phyloP scores from a whole-genome alignment of 2,797 vertebrate species.

The Lemur catta region DNA sequence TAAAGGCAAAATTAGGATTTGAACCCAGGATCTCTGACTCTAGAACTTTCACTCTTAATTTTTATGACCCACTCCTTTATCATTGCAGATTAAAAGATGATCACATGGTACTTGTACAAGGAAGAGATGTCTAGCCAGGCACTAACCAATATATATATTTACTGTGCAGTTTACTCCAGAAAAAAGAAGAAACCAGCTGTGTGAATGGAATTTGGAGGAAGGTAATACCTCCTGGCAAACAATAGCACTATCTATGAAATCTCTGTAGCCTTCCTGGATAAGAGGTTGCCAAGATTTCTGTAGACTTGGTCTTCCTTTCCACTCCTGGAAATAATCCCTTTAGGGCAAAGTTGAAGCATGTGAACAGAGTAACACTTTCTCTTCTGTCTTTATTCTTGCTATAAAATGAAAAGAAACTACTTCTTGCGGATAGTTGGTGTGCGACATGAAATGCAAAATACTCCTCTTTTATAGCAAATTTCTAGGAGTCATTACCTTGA shows the following conservation, averaged over 20 bases:
- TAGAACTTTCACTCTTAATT: background rate
- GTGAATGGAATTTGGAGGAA: slow-evolving; percentile 28
- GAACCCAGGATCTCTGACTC: background rate
- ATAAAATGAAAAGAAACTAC: slow-evolving; percentile 35
- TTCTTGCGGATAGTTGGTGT: background rate
- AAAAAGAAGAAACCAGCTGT: slow-evolving; percentile 22
- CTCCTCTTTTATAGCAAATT: background rate
- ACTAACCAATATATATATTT: background rate
- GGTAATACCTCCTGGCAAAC: slow-evolving; percentile 9
- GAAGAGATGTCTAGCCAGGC: background rate
- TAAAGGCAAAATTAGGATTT: background rate
- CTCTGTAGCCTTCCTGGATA: slow-evolving; percentile 3
- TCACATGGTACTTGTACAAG: background rate
- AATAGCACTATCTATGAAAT: background rate
- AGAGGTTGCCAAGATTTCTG: slow-evolving; percentile 37
- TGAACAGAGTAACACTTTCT: background rate
- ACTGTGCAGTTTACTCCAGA: background rate
- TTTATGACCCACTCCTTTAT: background rate
- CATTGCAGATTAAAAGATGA: background rate
- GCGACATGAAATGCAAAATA: background rate
- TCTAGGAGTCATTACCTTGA: slow-evolving; percentile 19
- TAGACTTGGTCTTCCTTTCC: slow-evolving; percentile 20
- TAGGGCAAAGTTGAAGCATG: slow-evolving; percentile 35
- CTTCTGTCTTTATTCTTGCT: slow-evolving; percentile 29
- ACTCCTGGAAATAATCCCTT: slow-evolving; percentile 35